Evolutionary conservation across 2,888 invertebrate species (phyloP).

Genomic region (Melanostoma mellinum): DNA sequence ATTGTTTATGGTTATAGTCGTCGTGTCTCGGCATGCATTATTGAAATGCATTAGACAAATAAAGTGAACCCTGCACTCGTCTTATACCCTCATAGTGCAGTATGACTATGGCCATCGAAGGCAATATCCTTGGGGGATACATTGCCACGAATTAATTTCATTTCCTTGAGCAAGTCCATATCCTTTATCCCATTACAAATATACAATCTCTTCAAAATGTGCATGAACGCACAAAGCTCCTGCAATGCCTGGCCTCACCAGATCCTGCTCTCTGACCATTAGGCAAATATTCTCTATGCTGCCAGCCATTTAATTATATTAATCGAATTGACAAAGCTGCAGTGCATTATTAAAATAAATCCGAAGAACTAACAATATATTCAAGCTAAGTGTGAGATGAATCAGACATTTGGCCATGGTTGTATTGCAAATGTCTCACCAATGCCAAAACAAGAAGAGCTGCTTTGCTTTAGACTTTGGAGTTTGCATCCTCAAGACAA

Average conservation of each 20-base stretch:
- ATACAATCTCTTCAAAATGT: constrained; percentile 54
- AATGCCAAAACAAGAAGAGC: neutral
- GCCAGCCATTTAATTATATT: constrained; percentile 71
- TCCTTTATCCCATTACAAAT: constrained; percentile 62
- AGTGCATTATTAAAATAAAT: constrained; percentile 71
- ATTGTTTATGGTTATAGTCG: constrained; percentile 50
- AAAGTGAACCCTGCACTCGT: constrained; percentile 43
- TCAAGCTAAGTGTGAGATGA: constrained; percentile 7
- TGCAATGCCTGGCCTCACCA: constrained; percentile 6
- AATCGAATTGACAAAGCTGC: constrained; percentile 72
- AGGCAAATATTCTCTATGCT: constrained; percentile 66
- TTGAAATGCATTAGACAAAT: constrained; percentile 64
- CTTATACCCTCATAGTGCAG: neutral
- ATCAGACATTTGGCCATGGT: neutral
- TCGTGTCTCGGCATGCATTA: constrained; percentile 57
- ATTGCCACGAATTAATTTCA: constrained; percentile 65
- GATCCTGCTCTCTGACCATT: constrained; percentile 24
- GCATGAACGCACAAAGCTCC: constrained; percentile 11
- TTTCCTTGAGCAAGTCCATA: constrained; percentile 60
- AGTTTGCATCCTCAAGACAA: constrained; percentile 52
- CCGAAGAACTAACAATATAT: constrained; percentile 62
- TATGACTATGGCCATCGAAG: constrained; percentile 4
- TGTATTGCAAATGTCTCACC: neutral
- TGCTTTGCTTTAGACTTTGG: too few species aligned
- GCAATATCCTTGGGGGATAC: constrained; percentile 56